Evolutionary conservation across 1,140 invertebrate genomes (phyloP), one percentile per base, ranked within the genome.

Genomic region (Trinorchestia longiramus): DNA sequence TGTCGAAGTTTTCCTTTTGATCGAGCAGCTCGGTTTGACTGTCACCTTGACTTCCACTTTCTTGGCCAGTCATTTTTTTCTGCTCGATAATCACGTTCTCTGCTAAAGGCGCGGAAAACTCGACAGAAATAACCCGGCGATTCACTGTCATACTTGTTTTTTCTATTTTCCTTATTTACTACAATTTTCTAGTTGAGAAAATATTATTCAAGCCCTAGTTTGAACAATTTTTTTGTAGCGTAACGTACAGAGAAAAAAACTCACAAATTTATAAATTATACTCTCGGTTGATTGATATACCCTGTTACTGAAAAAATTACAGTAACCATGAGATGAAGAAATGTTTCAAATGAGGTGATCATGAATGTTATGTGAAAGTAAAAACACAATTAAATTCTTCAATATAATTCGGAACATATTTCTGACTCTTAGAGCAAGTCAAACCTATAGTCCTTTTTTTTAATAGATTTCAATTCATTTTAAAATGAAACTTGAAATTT

Each of bases 111-210:
- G n/a, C 43, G 36, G 62, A 77, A 42, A 90, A 90, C 88, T 90
- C 88, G 41, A 90, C 88, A 42, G 88, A 90, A 43, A 90, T 90
- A 1, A 42, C 43, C 11, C 88, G 88, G 41, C 88, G 88, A 90
- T 90, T 90, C 3, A 90, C 88, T 42, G 88, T 90, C 88, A 90
- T 90, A 42, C 87, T 41, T n/a, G 43, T 90, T 8, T 90, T 90
- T 77, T 77, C 62, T 77, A 77, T 3, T 36, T 77, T 77, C 28
- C 28, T 77, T 77, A 36, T 3, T 77, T 19, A 77, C 3, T 23
- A 77, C 41, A 90, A 90, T 41, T 90, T 90, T 90, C n/a, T 90
- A 90, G n/a, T 4, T 19, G 62, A 77, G 8, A 36, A 36, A 77
- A 36, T 3, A 3, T 19, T 77, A 1, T 36, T 3, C 28, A 77